Conservation (phyloP, 2,113 vertebrate genomes). For the Ictalurus furcatus region DNA sequence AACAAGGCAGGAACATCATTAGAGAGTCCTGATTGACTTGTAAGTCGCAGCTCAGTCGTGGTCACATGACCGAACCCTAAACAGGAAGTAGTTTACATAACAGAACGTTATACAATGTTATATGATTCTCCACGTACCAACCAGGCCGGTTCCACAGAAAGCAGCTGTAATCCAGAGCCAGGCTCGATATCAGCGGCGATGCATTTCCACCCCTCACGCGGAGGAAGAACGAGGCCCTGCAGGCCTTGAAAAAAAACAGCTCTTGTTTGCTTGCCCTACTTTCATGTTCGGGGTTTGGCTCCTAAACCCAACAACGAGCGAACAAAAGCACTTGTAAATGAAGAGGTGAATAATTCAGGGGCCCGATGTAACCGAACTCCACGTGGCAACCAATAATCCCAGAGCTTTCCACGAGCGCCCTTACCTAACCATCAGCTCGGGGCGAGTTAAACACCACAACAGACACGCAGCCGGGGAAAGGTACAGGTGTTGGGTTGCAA, state of each 20-base stretch:
- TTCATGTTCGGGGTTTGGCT: constrained; percentile 57
- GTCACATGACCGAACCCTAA: neutral
- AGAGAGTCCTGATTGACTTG: neutral
- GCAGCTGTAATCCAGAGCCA: neutral
- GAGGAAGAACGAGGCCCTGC: constrained; percentile 13
- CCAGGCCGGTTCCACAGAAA: neutral
- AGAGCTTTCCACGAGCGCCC: neutral
- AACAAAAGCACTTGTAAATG: constrained; percentile 69
- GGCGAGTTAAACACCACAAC: neutral
- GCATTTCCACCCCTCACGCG: neutral
- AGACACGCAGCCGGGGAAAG: neutral
- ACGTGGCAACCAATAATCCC: neutral
- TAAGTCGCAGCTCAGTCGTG: neutral
- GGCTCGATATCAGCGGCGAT: neutral
- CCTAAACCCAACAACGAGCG: constrained; percentile 54
- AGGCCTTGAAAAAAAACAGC: constrained; percentile 20
- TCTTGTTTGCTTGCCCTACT: constrained; percentile 60
- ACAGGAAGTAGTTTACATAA: neutral
- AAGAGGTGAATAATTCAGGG: constrained; percentile 74
- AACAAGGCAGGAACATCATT: neutral
- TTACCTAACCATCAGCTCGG: neutral
- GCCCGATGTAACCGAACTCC: constrained; percentile 63
- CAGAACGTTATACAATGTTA: neutral
- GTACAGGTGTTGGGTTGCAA: neutral
- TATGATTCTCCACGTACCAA: no score